phyloP scores from a whole-genome alignment of 2,888 invertebrate species.

The Hetaerina titia region DNA sequence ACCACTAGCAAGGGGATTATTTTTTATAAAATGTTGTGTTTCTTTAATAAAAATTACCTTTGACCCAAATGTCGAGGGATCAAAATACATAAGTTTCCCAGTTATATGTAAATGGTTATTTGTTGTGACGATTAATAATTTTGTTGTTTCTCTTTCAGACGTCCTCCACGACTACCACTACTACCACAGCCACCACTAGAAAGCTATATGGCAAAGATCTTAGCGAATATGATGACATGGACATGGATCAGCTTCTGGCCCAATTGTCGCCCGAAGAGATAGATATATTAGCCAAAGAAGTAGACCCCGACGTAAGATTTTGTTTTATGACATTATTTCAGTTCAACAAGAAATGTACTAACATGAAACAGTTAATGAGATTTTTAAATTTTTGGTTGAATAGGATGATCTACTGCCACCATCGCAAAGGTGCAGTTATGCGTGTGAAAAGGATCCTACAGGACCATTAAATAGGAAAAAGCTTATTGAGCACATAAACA shows the following conservation, averaged over 20 bases:
- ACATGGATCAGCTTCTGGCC: constrained; percentile 95
- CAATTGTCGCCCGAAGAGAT: constrained; percentile 97
- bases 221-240: constrained; percentile 94
- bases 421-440: constrained; percentile 96
- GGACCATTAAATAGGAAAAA: constrained; percentile 97
- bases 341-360: background rate
- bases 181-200: constrained; percentile 78
- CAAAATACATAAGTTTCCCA: no score
- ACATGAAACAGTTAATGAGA: background rate
- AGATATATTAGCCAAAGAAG: constrained; percentile 98
- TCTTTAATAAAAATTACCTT: background rate
- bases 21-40: background rate
- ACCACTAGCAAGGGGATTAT: background rate
- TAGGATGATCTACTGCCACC: constrained; percentile 99
- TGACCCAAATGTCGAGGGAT: background rate
- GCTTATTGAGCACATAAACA: constrained; percentile 97
- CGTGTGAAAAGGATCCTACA: constrained; percentile 96
- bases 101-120: background rate
- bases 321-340: constrained; percentile 46
- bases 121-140: background rate
- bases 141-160: constrained; percentile 83
- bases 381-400: constrained; percentile 72
- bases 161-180: constrained; percentile 89
- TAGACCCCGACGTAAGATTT: constrained; percentile 97
- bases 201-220: constrained; percentile 92